Base-by-base conservation (phyloP, 2,888 invertebrate genomes). In the Drosophila borborema region DNA sequence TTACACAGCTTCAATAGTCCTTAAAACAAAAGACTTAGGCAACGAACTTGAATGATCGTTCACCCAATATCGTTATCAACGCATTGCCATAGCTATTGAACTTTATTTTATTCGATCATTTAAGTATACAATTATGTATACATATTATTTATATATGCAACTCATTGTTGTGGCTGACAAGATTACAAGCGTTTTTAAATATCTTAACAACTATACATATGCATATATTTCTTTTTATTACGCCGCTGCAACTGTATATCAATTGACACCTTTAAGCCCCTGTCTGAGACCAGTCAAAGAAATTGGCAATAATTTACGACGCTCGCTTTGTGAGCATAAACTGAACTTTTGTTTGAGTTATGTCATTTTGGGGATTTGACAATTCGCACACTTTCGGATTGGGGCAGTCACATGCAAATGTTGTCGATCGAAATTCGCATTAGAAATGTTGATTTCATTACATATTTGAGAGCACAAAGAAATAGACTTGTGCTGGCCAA, bases 341-440 rank as follows among this genome's bases (percentile, higher is more conserved):
- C 48, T 45, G 36, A 23, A 31, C 7, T 34, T 67, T 72, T 74
- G 81, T 74, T 56, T 28, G 53, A 59, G 72, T 89, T 85, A 84
- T 89, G 74, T 84, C 81, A 89, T 65, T 62, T 51, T 66, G 53
- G 54, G 64, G 62, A 58, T 72, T 73, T 70, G 74, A 81, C 64
- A 64, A 72, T 71, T 78, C 38, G 49, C 58, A 40, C 54, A 41
- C 41, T 59, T 62, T 40, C 38, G 49, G 1, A 49, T 18, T 53
- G 45, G 12, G 70, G 23, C 63, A 63, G 56, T 45, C 78, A 77
- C 68, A 60, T 73, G 65, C 40, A 51, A 62, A 56, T 64, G 18
- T 41, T 23, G 53, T 10, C 46, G 41, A 55, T 43, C 40, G 55
- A 62, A 61, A 45, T 34, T 34, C 20, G 9, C 8, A 18, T 28